Percentiles rank a stretch among this genome's conserved stretches.
Conservation (phyloP, 2,797 vertebrate species). For the Sebastes trivittatus region DNA sequence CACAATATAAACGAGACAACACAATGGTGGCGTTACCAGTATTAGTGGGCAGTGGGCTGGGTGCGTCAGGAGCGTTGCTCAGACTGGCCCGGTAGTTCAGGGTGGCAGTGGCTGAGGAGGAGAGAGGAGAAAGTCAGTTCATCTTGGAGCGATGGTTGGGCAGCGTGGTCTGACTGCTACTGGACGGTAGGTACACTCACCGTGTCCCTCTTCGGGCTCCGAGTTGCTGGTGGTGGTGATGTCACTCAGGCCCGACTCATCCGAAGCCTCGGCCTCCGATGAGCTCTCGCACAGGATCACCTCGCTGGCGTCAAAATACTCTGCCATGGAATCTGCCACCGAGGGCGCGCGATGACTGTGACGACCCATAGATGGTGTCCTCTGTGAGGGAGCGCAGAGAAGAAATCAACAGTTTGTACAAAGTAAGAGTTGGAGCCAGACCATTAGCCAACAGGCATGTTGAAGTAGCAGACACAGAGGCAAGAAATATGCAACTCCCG, state of each 20-base stretch:
- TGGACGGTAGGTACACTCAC: slow-evolving; percentile 38
- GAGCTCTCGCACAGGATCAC: slow-evolving; percentile 87
- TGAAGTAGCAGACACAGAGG: neutral
- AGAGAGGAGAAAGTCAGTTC: neutral
- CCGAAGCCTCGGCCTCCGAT: slow-evolving; percentile 88
- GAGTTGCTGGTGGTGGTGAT: slow-evolving; percentile 88
- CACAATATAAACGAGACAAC: neutral
- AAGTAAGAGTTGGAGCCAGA: neutral
- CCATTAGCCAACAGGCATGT: neutral
- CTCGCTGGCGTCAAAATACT: slow-evolving; percentile 93
- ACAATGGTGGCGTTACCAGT: slow-evolving; percentile 51
- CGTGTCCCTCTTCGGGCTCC: slow-evolving; percentile 81
- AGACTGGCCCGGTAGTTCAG: slow-evolving; percentile 75
- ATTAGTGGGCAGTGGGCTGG: slow-evolving; percentile 33
- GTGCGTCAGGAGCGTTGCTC: slow-evolving; percentile 48
- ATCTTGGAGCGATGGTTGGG: neutral
- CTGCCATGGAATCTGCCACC: slow-evolving; percentile 88
- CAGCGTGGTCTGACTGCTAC: neutral
- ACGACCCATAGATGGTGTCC: slow-evolving; percentile 65
- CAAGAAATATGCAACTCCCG: neutral
- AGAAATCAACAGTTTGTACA: neutral
- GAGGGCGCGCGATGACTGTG: slow-evolving; percentile 84
- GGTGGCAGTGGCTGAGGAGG: slow-evolving; percentile 57
- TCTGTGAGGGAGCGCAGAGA: slow-evolving; percentile 14
- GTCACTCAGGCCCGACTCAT: slow-evolving; percentile 90